Percentiles rank a stretch among this genome's conserved stretches.
phyloP scores from a whole-genome alignment of 2,888 invertebrate genomes.

The Phanerotoma sp. region DNA sequence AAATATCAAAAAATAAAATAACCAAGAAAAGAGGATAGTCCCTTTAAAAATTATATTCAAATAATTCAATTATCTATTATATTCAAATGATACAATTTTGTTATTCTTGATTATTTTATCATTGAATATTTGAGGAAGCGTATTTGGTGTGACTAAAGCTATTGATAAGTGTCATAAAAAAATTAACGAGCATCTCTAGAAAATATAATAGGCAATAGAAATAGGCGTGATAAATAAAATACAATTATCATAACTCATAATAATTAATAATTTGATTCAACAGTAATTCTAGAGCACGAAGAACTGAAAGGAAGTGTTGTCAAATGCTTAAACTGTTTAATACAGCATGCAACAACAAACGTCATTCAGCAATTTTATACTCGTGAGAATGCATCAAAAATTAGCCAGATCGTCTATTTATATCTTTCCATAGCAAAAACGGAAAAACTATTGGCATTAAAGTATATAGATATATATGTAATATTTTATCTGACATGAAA shows the following conservation, averaged over 20 bases:
- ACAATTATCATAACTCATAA: slow-evolving; percentile 16
- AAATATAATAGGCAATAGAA: too few relatives aligned
- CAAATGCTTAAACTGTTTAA: slow-evolving; percentile 60
- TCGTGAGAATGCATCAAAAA: slow-evolving; percentile 61
- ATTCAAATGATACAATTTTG: too few relatives aligned
- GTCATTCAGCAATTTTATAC: slow-evolving; percentile 62
- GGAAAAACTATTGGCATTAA: slow-evolving; percentile 66
- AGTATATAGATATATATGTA: slow-evolving; percentile 62
- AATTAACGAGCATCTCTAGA: too few relatives aligned
- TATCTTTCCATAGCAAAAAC: slow-evolving; percentile 67
- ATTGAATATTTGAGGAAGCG: neutral
- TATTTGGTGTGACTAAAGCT: too few relatives aligned
- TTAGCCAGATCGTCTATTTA: slow-evolving; percentile 69
- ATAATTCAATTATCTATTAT: too few relatives aligned
- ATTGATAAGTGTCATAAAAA: too few relatives aligned
- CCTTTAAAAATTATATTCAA: too few relatives aligned
- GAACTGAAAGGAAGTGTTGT: slow-evolving; percentile 66
- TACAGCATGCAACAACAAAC: slow-evolving; percentile 59
- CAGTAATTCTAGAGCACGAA: slow-evolving; percentile 65
- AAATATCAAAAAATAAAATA: too few relatives aligned
- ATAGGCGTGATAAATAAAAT: neutral
- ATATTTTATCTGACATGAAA: too few relatives aligned
- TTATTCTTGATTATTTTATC: slow-evolving; percentile 12
- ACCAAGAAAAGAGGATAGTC: too few relatives aligned
- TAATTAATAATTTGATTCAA: slow-evolving; percentile 17